A percentile compares a stretch with the other conserved stretches of the same genome.
These are phyloP conservation scores for Bembecia ichneumoniformis DNA, from an alignment of 2,888 invertebrate genomes.

Conservation along the genomic window DNA sequence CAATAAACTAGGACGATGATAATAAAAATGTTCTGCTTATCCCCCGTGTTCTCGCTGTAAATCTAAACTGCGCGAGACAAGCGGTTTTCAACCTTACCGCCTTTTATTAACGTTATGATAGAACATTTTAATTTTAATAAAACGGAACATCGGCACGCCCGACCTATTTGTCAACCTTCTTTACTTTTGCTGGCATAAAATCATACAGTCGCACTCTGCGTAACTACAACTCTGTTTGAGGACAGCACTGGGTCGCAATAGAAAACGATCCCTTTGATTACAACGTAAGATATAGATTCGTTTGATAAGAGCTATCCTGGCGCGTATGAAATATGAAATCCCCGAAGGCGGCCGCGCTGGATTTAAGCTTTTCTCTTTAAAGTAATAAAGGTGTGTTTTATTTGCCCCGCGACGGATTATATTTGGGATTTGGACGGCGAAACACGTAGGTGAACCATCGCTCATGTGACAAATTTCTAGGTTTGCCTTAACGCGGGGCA, in stretches of 20 bases:
- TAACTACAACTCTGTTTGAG: conserved; percentile 40
- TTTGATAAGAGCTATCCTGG: conserved; percentile 46
- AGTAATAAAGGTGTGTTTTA: conserved; percentile 72
- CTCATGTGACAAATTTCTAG: conserved; percentile 73
- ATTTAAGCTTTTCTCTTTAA: conserved; percentile 66
- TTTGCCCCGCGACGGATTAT: conserved; percentile 61
- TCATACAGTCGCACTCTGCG: conserved; percentile 62
- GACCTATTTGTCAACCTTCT: conserved; percentile 72
- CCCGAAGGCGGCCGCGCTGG: conserved; percentile 46
- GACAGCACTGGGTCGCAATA: conserved; percentile 27
- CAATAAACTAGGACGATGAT: conserved; percentile 63
- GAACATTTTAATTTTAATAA: conserved; percentile 71
- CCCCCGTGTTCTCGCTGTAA: conserved; percentile 54
- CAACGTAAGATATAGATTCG: conserved; percentile 62
- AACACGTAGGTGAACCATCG: conserved; percentile 72
- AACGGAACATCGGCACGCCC: conserved; percentile 68
- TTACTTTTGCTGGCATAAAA: conserved; percentile 68
- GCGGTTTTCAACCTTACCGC: conserved; percentile 52
- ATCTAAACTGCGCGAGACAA: conserved; percentile 38
- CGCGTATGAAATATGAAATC: conserved; percentile 57
- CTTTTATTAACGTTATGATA: conserved; percentile 61
- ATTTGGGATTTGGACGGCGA: conserved; percentile 66
- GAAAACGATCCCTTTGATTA: conserved; percentile 58
- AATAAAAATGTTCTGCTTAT: conserved; percentile 65
- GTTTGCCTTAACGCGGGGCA: conserved; percentile 67